These are phyloP conservation scores for Acanthaster planci DNA, from an alignment of 35 echinoderm and acorn worm genomes.

Conservation along the genomic window DNA sequence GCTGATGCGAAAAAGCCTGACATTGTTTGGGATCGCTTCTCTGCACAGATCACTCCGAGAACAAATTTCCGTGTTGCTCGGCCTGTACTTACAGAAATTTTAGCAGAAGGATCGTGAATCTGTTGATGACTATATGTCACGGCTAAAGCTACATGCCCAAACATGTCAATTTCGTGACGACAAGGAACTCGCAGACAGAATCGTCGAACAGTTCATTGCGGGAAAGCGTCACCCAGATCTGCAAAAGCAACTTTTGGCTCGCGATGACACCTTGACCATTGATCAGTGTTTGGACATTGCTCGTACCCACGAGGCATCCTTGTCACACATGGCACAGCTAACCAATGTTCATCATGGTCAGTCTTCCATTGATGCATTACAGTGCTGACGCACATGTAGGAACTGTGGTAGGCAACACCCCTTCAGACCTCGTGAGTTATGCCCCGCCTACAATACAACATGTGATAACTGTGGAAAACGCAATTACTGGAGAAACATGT, in stretches of 20 bases:
- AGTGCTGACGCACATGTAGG: no score
- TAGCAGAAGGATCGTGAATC: neutral
- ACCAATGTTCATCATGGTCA: no score
- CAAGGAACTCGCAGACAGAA: neutral
- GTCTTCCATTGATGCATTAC: neutral
- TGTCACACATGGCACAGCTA: no score
- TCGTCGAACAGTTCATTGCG: conserved; percentile 45
- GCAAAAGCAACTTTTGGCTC: conserved; percentile 49
- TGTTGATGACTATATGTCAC: conserved; percentile 21
- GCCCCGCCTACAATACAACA: conserved; percentile 21
- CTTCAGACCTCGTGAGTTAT: neutral
- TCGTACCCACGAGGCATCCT: no score
- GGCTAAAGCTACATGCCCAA: neutral
- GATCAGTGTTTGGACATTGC: no score
- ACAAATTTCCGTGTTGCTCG: conserved; percentile 18
- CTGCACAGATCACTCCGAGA: conserved; percentile 18
- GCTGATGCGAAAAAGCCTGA: no score
- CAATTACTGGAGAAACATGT: conserved; percentile 19
- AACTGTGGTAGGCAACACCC: no score
- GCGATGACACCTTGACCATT: no score
- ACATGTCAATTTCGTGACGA: no score
- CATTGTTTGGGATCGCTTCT: no score
- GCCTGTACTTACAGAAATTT: neutral
- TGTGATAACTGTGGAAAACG: conserved; percentile 3
- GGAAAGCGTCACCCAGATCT: conserved; percentile 27